Conservation (phyloP, 2,888 invertebrate species). For the Eupithecia abbreviata region DNA sequence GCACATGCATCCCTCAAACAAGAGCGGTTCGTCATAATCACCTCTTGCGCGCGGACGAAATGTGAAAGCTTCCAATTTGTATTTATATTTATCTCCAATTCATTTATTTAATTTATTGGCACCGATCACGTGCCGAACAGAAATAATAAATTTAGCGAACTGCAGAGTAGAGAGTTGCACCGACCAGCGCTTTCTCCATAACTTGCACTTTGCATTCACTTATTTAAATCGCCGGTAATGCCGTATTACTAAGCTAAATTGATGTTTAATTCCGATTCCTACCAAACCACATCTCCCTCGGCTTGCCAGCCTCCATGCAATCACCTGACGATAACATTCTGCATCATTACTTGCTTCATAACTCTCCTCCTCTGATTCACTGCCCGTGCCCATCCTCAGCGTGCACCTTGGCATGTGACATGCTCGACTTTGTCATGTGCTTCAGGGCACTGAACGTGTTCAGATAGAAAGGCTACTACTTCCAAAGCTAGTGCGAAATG, state of each 20-base stretch:
- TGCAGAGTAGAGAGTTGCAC: conserved; percentile 32
- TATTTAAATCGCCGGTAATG: conserved; percentile 20
- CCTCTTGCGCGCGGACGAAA: not conserved
- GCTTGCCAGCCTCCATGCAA: not conserved
- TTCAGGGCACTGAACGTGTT: not conserved
- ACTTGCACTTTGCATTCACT: conserved; percentile 39
- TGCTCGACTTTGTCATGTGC: not conserved
- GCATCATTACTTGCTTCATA: not conserved
- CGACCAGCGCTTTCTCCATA: conserved; percentile 35
- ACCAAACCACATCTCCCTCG: not conserved
- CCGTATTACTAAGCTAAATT: conserved; percentile 12
- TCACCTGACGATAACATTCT: not conserved
- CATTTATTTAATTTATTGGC: not conserved
- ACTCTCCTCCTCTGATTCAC: not conserved
- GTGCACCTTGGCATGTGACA: not conserved
- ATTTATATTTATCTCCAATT: too few relatives aligned
- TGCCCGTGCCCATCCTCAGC: not conserved
- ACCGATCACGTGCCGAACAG: not conserved
- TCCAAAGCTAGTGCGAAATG: too few relatives aligned
- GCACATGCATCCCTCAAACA: too few relatives aligned
- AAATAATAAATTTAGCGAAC: conserved; percentile 18
- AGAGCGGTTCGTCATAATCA: too few relatives aligned
- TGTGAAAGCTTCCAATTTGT: not conserved
- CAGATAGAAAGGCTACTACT: not conserved
- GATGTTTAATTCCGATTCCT: not conserved